Base-by-base conservation (phyloP, 2,113 vertebrate genomes). In the Epinephelus fuscoguttatus region DNA sequence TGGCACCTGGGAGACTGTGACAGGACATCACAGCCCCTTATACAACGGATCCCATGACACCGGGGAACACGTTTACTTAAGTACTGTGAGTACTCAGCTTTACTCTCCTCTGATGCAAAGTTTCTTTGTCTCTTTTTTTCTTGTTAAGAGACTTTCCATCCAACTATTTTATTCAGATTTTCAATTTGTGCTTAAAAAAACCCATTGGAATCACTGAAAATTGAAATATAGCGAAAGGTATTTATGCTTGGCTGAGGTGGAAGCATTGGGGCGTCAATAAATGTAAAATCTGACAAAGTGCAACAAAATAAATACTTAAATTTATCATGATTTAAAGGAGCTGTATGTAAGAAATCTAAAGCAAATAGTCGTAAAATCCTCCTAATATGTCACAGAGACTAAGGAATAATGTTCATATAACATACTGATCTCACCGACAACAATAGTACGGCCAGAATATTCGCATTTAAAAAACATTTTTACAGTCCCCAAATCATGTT, bases 11-110 rank as follows among this genome's bases (percentile, higher is more conserved):
- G 94, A 96, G 59, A 80, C 4, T 1, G 81, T 91, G 74, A 96
- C 96, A 18, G 95, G 96, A 66, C 95, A 97, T 6, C 71, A 96
- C 85, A 96, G 96, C 70, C 94, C 96, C 21, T 92, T 97, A 18
- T 96, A 90, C 81, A 91, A 82, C 13, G 88, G 94, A 23, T 73
- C 88, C n/a, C 62, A 82, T 0, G 95, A 95, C 8, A 53, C 82
- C 0, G 94, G 93, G 8, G 23, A 88, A 0, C 25, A 80, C 0
- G 27, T 91, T 4, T 84, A 91, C 19, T 74, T 92, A 55, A 96
- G 95, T 2, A 94, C 94, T 45, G 96, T 96, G 59, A 92, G 96
- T 90, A 78, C 4, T 23, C 27, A 5, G 33, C 37, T 25, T 33
- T 13, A 25, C 0, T 40, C 15, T 47, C 10, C 19, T 53, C 3